Evolutionary conservation across 1,140 invertebrate genomes (phyloP).

Genomic region (Cydia splendana): DNA sequence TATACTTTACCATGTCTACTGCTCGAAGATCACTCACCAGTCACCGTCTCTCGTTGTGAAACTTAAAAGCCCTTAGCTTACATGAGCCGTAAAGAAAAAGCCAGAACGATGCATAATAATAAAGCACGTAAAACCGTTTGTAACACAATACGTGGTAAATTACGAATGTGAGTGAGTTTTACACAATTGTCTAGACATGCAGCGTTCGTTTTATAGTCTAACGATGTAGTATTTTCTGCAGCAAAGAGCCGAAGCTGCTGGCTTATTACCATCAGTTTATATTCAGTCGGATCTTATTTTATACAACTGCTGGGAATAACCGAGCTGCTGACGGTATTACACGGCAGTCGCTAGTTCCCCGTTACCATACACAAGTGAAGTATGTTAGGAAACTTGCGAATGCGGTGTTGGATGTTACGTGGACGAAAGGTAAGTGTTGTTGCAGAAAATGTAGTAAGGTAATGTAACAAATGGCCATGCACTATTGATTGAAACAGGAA

Average conservation of each 20-base stretch:
- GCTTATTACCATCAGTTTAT: neutral
- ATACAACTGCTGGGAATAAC: neutral
- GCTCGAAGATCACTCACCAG: conserved; percentile 9
- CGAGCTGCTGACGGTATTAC: conserved; percentile 1
- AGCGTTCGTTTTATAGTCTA: conserved; percentile 43
- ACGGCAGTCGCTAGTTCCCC: neutral
- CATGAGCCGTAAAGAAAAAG: conserved; percentile 41
- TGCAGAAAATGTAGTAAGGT: conserved; percentile 49
- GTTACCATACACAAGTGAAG: neutral
- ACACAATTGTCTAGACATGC: conserved; percentile 50
- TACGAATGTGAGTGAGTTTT: conserved; percentile 24
- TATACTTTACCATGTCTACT: conserved; percentile 20
- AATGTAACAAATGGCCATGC: conserved; percentile 54
- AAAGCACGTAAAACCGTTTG: conserved; percentile 40
- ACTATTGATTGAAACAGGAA: conserved; percentile 42
- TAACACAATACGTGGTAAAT: conserved; percentile 36
- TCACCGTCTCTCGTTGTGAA: neutral
- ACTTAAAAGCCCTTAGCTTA: conserved; percentile 29
- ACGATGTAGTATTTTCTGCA: conserved; percentile 17
- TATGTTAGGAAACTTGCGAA: neutral
- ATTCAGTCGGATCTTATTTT: neutral
- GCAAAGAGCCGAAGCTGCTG: neutral
- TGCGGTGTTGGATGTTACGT: neutral
- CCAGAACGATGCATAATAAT: conserved; percentile 43
- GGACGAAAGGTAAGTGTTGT: conserved; percentile 34